Evolutionary conservation across 2,113 vertebrate species (phyloP).

Genomic region (Hippocampus guttulatus): DNA sequence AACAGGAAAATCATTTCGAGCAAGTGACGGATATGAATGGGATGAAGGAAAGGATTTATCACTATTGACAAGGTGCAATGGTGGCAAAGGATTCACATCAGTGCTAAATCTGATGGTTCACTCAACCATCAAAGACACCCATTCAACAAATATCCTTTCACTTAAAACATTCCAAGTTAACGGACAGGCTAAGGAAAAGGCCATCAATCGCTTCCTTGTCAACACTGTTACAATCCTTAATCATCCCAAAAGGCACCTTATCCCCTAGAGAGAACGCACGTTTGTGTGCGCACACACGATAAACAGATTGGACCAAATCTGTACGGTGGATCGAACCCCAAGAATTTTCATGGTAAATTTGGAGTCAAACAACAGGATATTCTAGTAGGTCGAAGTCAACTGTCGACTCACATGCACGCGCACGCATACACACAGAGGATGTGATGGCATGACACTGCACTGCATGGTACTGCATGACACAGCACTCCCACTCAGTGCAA

Average conservation of each 20-base stretch:
- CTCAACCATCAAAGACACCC: slow-evolving; percentile 9
- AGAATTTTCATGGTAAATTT: slow-evolving; percentile 51
- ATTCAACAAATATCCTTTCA: slow-evolving; percentile 3
- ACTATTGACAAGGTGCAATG: slow-evolving; percentile 33
- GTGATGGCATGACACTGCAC: slow-evolving; percentile 8
- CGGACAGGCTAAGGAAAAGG: neutral
- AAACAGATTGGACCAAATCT: slow-evolving; percentile 24
- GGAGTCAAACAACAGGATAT: slow-evolving; percentile 35
- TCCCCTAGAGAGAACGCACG: slow-evolving; percentile 22
- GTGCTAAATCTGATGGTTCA: slow-evolving; percentile 19
- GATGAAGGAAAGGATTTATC: slow-evolving; percentile 31
- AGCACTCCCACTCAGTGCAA: slow-evolving; percentile 4
- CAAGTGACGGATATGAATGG: slow-evolving; percentile 20
- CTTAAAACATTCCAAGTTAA: slow-evolving; percentile 9
- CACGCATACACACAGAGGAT: slow-evolving; percentile 11
- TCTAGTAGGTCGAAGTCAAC: slow-evolving; percentile 27
- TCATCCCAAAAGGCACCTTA: slow-evolving; percentile 53
- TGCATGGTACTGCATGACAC: slow-evolving; percentile 5
- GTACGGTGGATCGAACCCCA: slow-evolving; percentile 38
- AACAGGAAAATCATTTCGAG: slow-evolving; percentile 27
- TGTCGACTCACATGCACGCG: neutral
- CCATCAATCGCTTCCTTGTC: slow-evolving; percentile 24
- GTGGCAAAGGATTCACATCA: slow-evolving; percentile 33
- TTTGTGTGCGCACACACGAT: neutral
- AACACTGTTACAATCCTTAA: slow-evolving; percentile 22